A percentile compares a stretch with the other conserved stretches of the same genome.
Evolutionary conservation across 2,797 vertebrate genomes (phyloP).

Genomic region (Chaetodon trifasciatus): DNA sequence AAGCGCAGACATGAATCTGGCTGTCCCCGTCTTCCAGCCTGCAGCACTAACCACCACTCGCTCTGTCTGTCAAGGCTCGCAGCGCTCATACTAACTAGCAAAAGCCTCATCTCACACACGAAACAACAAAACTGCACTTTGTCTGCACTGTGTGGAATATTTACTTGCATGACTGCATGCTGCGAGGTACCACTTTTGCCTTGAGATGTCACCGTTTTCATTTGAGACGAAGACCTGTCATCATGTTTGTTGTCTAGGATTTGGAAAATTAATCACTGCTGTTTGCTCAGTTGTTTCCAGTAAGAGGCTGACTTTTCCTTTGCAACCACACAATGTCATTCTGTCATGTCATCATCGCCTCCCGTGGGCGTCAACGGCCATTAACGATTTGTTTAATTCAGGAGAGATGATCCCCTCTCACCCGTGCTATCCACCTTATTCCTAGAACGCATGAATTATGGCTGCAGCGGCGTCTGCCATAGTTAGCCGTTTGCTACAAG

Average conservation of each 20-base stretch:
- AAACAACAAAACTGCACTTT: conserved; percentile 42
- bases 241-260: conserved; percentile 45
- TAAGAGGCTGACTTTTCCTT: conserved; percentile 46
- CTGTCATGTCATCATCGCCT: conserved; percentile 56
- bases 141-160: conserved; percentile 45
- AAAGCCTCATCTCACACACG: conserved; percentile 51
- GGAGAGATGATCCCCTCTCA: conserved; percentile 36
- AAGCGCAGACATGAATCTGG: conserved; percentile 56
- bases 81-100: conserved; percentile 73
- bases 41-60: conserved; percentile 77
- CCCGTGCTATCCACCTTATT: conserved; percentile 37
- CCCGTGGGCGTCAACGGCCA: conserved; percentile 34
- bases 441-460: conserved; percentile 27
- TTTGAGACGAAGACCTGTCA: conserved; percentile 49
- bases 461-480: not conserved
- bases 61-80: conserved; percentile 73
- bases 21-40: conserved; percentile 70
- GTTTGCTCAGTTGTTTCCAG: conserved; percentile 50
- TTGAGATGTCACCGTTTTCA: conserved; percentile 78
- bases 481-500: not conserved
- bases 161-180: conserved; percentile 81
- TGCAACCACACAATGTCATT: conserved; percentile 53
- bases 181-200: conserved; percentile 78
- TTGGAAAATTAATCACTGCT: conserved; percentile 45
- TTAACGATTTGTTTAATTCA: conserved; percentile 45